These are phyloP conservation scores for Pandemis corylana DNA, from an alignment of 2,888 invertebrate species.

Conservation along the genomic window DNA sequence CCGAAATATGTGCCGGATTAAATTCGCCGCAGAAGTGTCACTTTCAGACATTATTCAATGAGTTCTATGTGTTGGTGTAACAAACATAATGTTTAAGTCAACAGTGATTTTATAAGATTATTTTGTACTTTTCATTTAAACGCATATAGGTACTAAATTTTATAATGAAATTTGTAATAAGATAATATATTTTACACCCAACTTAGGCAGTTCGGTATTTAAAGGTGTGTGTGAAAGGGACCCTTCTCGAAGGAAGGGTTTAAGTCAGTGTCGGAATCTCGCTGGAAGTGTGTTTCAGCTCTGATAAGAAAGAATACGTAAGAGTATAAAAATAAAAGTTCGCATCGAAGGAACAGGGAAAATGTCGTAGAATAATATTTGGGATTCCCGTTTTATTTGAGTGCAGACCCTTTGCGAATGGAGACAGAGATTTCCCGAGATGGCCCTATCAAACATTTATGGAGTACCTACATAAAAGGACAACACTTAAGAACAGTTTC, in stretches of 20 bases:
- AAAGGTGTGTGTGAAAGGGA: slow-evolving; percentile 25
- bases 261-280: slow-evolving; percentile 80
- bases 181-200: not conserved
- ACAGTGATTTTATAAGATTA: not conserved
- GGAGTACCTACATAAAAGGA: slow-evolving; percentile 84
- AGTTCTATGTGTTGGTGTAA: not conserved
- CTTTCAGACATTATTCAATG: slow-evolving; percentile 45
- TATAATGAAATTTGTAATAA: not conserved
- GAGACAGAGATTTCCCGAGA: slow-evolving; percentile 84
- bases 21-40: slow-evolving; percentile 58
- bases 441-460: slow-evolving; percentile 85
- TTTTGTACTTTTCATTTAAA: not conserved
- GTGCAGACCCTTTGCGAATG: slow-evolving; percentile 82
- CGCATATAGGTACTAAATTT: not conserved
- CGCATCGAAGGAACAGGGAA: slow-evolving; percentile 81
- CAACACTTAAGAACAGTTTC: slow-evolving; percentile 83
- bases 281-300: slow-evolving; percentile 76
- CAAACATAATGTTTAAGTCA: not conserved
- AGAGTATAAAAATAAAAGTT: slow-evolving; percentile 85
- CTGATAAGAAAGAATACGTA: slow-evolving; percentile 83
- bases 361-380: slow-evolving; percentile 84
- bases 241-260: slow-evolving; percentile 69
- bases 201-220: not conserved
- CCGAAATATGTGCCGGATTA: slow-evolving; percentile 69
- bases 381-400: slow-evolving; percentile 84